These are phyloP conservation scores for Brachionus angularis DNA, from an alignment of 1,140 invertebrate genomes.

Conservation along the genomic window DNA sequence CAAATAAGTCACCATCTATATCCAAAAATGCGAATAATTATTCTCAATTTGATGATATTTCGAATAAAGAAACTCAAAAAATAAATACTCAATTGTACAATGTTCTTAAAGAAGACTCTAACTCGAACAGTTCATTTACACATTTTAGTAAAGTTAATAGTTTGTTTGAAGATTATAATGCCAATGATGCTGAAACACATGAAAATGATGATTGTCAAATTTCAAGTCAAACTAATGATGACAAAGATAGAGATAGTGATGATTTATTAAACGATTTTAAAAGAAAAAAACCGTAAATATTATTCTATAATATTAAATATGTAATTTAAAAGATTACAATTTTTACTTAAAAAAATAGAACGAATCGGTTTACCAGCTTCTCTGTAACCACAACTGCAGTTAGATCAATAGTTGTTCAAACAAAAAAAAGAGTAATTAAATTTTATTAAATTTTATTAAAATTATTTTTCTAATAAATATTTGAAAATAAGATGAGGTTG, in stretches of 20 bases:
- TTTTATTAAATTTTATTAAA: background rate
- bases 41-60: conserved; percentile 28
- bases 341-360: background rate
- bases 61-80: too few species aligned
- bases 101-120: background rate
- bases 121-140: background rate
- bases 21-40: conserved; percentile 23
- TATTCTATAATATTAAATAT: background rate
- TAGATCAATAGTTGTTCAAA: conserved; percentile 34
- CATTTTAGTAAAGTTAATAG: conserved; percentile 3
- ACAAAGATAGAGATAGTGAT: conserved; percentile 24
- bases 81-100: background rate
- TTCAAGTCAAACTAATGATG: conserved; percentile 14
- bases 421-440: conserved; percentile 35
- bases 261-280: conserved; percentile 27
- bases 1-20: conserved; percentile 12
- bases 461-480: background rate
- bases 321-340: background rate
- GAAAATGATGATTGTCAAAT: conserved; percentile 5
- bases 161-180: conserved; percentile 27
- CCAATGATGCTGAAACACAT: background rate
- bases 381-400: background rate
- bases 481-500: background rate
- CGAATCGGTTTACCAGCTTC: conserved; percentile 27
- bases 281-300: conserved; percentile 16